A percentile compares a stretch with the other conserved stretches of the same genome.
Evolutionary conservation across 2,113 vertebrate species (phyloP).

Genomic region (Catagonus wagneri): DNA sequence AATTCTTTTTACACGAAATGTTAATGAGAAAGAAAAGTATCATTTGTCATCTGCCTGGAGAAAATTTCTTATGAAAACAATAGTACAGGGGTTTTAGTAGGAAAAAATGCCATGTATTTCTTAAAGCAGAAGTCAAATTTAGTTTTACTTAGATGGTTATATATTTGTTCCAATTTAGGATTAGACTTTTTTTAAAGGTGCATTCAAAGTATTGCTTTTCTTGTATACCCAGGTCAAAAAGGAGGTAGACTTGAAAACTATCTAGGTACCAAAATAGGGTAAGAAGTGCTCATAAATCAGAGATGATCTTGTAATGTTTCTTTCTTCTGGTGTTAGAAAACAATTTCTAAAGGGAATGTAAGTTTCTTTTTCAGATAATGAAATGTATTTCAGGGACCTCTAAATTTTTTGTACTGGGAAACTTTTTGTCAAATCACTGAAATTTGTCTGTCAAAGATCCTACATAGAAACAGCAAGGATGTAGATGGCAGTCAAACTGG

Average conservation of each 20-base stretch:
- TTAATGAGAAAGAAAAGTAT: not conserved
- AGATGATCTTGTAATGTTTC: not conserved
- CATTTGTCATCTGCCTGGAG: conserved; percentile 2
- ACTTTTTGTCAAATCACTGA: conserved; percentile 5
- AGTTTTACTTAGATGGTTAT: conserved; percentile 37
- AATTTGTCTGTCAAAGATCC: not conserved
- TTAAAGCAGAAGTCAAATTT: conserved; percentile 15
- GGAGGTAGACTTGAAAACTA: not conserved
- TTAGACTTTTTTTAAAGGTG: conserved; percentile 16
- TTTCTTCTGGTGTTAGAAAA: conserved; percentile 31
- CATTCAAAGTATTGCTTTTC: conserved; percentile 31
- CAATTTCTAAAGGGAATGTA: not conserved
- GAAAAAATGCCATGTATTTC: not conserved
- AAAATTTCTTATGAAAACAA: conserved; percentile 62
- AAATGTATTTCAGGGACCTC: conserved; percentile 6
- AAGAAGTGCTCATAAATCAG: not conserved
- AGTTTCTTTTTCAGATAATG: conserved; percentile 27
- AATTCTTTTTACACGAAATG: conserved; percentile 42
- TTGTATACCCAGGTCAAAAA: not conserved
- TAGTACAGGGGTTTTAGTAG: not conserved
- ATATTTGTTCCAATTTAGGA: not conserved
- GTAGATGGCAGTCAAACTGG: not conserved
- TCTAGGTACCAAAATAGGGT: not conserved
- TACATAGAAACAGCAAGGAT: not conserved
- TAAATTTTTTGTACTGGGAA: not conserved